Conservation (phyloP, 1,140 invertebrate genomes). For the Drosophila pseudoobscura region DNA sequence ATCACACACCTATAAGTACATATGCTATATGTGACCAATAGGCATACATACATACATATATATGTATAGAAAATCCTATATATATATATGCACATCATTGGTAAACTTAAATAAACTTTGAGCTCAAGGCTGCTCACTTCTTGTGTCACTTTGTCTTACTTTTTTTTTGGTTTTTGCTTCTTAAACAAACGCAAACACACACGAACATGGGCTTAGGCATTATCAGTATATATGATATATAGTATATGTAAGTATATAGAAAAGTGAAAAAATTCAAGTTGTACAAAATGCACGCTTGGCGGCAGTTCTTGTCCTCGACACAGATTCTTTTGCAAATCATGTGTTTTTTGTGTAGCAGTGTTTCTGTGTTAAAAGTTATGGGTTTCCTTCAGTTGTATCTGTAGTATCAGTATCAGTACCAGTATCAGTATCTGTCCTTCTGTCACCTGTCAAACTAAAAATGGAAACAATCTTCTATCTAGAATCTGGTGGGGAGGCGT, state of each 20-base stretch:
- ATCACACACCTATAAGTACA: slow-evolving; percentile 54
- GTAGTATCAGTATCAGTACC: slow-evolving; percentile 15
- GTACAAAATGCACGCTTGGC: slow-evolving; percentile 58
- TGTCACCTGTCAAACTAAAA: slow-evolving; percentile 26
- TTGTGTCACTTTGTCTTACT: slow-evolving; percentile 18
- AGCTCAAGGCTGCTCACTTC: slow-evolving; percentile 61
- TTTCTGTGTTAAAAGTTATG: slow-evolving; percentile 5
- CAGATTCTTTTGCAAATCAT: slow-evolving; percentile 39
- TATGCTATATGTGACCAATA: slow-evolving; percentile 48
- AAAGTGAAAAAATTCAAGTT: slow-evolving; percentile 52
- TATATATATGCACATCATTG: slow-evolving; percentile 26
- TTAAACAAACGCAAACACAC: slow-evolving; percentile 67
- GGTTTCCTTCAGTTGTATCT: background rate
- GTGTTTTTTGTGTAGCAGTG: slow-evolving; percentile 12
- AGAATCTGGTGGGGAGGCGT: background rate
- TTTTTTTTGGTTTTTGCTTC: slow-evolving; percentile 63
- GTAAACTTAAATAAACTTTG: slow-evolving; percentile 54
- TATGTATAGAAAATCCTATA: slow-evolving; percentile 50
- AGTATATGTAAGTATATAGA: slow-evolving; percentile 59
- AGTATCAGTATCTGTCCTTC: slow-evolving; percentile 8
- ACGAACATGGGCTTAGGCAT: slow-evolving; percentile 69
- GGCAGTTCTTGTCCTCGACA: slow-evolving; percentile 47
- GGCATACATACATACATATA: slow-evolving; percentile 15
- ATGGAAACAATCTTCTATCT: background rate
- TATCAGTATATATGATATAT: slow-evolving; percentile 39